Conservation (phyloP, 2,113 vertebrate species). For the Strix uralensis region DNA sequence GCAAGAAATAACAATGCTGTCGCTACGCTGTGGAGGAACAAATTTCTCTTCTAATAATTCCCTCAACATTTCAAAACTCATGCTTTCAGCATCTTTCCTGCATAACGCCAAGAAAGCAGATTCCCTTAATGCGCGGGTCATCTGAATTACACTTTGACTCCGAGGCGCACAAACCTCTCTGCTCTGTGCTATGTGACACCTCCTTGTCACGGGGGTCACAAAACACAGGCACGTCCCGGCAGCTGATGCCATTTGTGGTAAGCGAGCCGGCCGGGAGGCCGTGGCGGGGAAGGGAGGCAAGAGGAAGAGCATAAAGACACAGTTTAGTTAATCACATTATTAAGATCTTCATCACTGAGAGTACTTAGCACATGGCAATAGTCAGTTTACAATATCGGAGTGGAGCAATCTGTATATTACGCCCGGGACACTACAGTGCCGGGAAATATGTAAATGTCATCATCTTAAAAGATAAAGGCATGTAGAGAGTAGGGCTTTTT, state of each 20-base stretch:
- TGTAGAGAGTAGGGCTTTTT: conserved; percentile 14
- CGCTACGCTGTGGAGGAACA: background rate
- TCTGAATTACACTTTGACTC: background rate
- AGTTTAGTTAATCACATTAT: conserved; percentile 41
- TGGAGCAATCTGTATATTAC: conserved; percentile 32
- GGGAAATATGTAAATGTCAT: conserved; percentile 65
- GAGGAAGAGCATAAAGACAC: background rate
- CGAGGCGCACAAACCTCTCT: background rate
- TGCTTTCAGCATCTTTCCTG: conserved; percentile 25
- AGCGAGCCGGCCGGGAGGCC: background rate
- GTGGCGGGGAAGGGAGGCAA: background rate
- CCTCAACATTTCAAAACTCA: background rate
- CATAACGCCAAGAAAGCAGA: conserved; percentile 5
- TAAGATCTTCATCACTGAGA: conserved; percentile 45
- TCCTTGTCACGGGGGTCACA: conserved; percentile 43
- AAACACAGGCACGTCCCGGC: background rate
- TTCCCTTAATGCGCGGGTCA: conserved; percentile 3
- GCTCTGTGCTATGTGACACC: conserved; percentile 42
- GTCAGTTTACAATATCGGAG: conserved; percentile 20
- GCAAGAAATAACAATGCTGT: conserved; percentile 67
- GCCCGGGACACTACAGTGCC: background rate
- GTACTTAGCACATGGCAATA: conserved; percentile 40
- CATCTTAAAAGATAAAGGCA: conserved; percentile 58
- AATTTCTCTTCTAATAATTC: conserved; percentile 27
- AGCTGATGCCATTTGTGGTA: conserved; percentile 38